These are phyloP conservation scores for Pterobdella sp. DNA, from an alignment of 2,888 invertebrate species.

Conservation along the genomic window DNA sequence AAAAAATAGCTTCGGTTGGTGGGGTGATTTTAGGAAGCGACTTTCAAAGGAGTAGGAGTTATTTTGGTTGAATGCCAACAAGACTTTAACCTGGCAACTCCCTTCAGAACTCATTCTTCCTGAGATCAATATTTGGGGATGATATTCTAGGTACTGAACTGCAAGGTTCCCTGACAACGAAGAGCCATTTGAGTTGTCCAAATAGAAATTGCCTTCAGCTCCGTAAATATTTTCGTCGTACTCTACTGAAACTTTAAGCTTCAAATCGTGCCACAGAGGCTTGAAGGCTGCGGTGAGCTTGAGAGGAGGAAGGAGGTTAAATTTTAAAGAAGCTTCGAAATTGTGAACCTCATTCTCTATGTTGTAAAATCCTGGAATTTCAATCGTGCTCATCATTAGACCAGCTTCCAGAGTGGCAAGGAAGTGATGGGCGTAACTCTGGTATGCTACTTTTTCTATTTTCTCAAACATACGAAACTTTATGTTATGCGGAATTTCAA, in stretches of 20 bases:
- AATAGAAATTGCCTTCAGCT: not conserved
- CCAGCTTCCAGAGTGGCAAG: slow-evolving; percentile 7
- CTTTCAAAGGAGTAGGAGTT: no score
- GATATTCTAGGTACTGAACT: not conserved
- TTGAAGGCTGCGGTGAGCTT: not conserved
- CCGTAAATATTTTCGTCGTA: not conserved
- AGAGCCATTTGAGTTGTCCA: no score
- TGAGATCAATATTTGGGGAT: not conserved
- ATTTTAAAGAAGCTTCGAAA: not conserved
- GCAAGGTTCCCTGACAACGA: no score
- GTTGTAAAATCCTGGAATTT: not conserved
- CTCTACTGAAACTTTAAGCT: not conserved
- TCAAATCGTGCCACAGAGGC: not conserved
- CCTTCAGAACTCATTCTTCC: not conserved
- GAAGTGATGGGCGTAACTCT: slow-evolving; percentile 2
- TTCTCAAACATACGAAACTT: not conserved
- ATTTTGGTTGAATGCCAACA: not conserved
- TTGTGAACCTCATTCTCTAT: not conserved
- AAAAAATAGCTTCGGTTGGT: not conserved
- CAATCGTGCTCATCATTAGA: not conserved
- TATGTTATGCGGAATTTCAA: not conserved
- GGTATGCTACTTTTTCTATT: not conserved
- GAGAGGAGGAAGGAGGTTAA: not conserved
- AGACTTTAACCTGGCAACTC: not conserved
- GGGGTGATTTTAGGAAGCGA: not conserved